These are phyloP conservation scores for Pentamera pediparva DNA, from an alignment of 53 echinoderm and acorn worm species.

Conservation along the genomic window DNA sequence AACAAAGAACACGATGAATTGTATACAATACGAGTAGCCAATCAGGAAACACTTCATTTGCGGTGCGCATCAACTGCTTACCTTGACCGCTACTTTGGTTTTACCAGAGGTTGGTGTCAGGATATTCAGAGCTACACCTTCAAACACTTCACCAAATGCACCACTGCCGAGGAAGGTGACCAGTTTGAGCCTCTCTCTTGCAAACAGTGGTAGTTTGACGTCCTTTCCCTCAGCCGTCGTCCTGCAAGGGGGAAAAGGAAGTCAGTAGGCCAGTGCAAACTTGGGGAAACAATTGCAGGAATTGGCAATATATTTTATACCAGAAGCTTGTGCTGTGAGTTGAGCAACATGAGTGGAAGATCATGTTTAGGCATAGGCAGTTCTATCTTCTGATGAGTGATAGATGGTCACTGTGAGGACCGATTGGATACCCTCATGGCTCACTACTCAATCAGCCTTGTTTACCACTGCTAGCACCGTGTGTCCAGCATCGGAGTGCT, in stretches of 20 bases:
- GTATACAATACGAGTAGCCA: not conserved
- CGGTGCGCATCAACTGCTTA: not conserved
- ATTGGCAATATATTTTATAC: too few relatives aligned
- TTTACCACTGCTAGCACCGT: too few relatives aligned
- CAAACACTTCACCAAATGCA: slow-evolving; percentile 96
- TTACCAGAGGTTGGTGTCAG: slow-evolving; percentile 58
- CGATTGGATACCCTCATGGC: too few relatives aligned
- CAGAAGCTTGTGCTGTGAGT: too few relatives aligned
- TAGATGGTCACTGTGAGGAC: too few relatives aligned
- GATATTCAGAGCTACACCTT: slow-evolving; percentile 78
- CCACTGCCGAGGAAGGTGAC: slow-evolving; percentile 90
- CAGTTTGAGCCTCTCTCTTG: slow-evolving; percentile 72
- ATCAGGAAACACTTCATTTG: not conserved
- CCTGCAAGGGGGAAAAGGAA: slow-evolving; percentile 33
- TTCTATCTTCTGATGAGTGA: too few relatives aligned
- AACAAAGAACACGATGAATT: not conserved
- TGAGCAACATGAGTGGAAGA: too few relatives aligned
- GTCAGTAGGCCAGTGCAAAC: not conserved
- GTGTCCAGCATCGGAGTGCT: too few relatives aligned
- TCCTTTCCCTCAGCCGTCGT: slow-evolving; percentile 62
- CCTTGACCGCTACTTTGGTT: slow-evolving; percentile 91
- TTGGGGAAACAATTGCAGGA: not conserved
- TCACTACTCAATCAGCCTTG: too few relatives aligned
- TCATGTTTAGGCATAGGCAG: too few relatives aligned
- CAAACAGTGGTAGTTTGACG: slow-evolving; percentile 75